Base-by-base conservation (phyloP, 2,113 vertebrate genomes). In the Crocuta crocuta region DNA sequence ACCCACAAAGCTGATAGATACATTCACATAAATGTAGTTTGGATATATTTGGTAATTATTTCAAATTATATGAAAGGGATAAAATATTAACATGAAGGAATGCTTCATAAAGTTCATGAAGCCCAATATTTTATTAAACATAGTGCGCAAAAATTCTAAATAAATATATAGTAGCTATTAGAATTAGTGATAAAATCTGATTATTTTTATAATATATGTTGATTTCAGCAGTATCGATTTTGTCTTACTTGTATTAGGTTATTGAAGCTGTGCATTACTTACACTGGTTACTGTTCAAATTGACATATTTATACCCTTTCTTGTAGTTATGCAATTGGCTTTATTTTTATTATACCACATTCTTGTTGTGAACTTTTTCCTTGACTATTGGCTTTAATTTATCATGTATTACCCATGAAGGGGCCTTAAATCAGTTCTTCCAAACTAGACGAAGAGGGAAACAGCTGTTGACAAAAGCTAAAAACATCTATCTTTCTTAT, bases 131-230 rank as follows among this genome's bases (percentile, higher is more conserved):
- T 98, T 97, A 98, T 98, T 95, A 98, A 97, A 96, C 78, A 91
- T 10, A 66, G 24, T 31, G 16, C 74, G 85, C 70, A 95, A 98
- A 97, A 97, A 83, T 89, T 92, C 6, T 92, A 96, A 95, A 94
- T 91, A 97, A 98, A 97, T 98, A 97, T 95, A 97, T 80, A 89
- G 94, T 45, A 93, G 71, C 97, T 96, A 97, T 98, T 93, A 97
- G 84, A 21, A 17, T 87, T 91, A 96, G 96, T 96, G 94, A 97
- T 98, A 98, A 98, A 98, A 98, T 97, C 50, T 96, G 94, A 97
- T 98, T 98, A 97, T 96, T 96, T 95, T 97, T 86, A 92, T 94
- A 96, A 98, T 95, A 65, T 96, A 97, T 97, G 91, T 97, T 97
- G 86, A 95, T 94, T 93, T 97, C 53, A 86, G 94, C 81, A 89